A percentile compares a stretch with the other conserved stretches of the same genome.
Evolutionary conservation across 2,113 vertebrate species (phyloP).

Genomic region (Baryphthengus martii): DNA sequence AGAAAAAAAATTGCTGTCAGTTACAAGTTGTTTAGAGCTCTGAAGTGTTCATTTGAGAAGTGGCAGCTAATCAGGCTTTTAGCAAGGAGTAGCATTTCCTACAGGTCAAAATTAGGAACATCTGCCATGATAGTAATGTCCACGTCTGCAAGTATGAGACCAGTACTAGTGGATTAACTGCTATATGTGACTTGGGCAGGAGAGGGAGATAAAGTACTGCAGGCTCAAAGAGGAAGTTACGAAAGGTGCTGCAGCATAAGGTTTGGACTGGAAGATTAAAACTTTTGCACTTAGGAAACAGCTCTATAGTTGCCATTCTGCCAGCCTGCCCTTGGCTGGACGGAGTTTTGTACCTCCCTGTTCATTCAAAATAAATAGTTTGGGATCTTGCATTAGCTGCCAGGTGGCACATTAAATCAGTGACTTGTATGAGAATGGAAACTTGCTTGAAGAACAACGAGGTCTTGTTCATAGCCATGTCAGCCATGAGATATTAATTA

Average conservation of each 20-base stretch:
- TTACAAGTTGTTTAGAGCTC: not conserved
- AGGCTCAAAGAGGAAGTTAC: not conserved
- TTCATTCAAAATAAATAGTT: not conserved
- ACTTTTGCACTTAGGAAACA: rapidly evolving
- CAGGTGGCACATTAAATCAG: not conserved
- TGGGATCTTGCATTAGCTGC: not conserved
- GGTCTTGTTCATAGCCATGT: not conserved
- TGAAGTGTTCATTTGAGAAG: not conserved
- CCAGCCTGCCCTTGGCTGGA: not conserved
- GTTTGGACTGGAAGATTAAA: not conserved
- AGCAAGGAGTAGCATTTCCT: not conserved
- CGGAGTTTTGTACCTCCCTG: not conserved
- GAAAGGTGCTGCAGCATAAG: not conserved
- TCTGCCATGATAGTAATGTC: not conserved
- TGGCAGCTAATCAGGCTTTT: not conserved
- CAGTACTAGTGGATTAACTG: not conserved
- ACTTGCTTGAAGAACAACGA: not conserved
- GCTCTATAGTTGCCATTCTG: not conserved
- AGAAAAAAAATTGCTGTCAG: not conserved
- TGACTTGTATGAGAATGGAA: not conserved
- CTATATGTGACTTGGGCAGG: not conserved
- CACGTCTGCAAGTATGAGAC: rapidly evolving
- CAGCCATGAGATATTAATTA: not conserved
- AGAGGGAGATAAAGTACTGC: not conserved
- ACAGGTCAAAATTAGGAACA: not conserved